Conservation (phyloP, 2,113 vertebrate genomes). For the Dicrurus megarhynchus region DNA sequence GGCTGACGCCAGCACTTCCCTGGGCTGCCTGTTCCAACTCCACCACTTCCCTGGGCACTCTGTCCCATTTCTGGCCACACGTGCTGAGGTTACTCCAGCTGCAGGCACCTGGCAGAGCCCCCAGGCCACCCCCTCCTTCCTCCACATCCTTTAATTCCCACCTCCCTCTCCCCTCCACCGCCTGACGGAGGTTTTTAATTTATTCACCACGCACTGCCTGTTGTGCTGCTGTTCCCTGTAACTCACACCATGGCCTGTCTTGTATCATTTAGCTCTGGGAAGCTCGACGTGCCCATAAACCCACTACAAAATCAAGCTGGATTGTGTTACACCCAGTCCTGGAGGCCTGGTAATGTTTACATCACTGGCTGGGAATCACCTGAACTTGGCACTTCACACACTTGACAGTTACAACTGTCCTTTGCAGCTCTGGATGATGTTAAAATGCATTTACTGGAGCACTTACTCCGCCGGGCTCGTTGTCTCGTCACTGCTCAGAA, state of each 20-base stretch:
- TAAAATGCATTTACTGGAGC: neutral
- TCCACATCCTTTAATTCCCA: neutral
- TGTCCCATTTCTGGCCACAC: neutral
- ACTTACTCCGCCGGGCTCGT: neutral
- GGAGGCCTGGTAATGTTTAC: neutral
- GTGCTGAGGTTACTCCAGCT: neutral
- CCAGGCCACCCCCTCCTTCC: neutral
- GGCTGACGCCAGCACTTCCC: neutral
- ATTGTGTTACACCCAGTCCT: neutral
- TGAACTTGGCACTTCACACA: neutral
- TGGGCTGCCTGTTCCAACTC: neutral
- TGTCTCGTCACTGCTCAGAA: neutral
- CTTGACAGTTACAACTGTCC: constrained; percentile 50
- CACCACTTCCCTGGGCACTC: neutral
- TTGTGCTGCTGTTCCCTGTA: neutral
- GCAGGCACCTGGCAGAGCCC: neutral
- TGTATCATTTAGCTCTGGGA: neutral
- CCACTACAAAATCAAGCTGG: neutral
- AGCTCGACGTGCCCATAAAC: neutral
- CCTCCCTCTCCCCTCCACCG: neutral
- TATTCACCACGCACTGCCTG: neutral
- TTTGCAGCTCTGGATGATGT: neutral
- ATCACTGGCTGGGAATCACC: neutral
- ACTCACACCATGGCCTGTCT: neutral
- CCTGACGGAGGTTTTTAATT: neutral